phyloP scores from a whole-genome alignment of 2,888 invertebrate genomes.

The Nomada ferruginata region DNA sequence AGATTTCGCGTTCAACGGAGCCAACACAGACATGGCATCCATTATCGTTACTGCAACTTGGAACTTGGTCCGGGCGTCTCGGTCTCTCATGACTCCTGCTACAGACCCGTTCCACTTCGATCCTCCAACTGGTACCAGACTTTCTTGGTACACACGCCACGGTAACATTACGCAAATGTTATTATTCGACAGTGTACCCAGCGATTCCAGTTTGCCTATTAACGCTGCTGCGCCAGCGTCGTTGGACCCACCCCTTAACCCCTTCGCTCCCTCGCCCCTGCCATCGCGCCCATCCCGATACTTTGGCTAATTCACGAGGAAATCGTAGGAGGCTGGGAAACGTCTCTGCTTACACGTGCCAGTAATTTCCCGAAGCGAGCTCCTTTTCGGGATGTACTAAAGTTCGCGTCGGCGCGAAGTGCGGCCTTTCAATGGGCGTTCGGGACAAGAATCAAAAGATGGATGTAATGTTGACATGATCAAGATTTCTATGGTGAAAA shows the following conservation, averaged over 20 bases:
- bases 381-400: conserved; percentile 34
- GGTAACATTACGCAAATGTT: conserved; percentile 52
- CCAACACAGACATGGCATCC: conserved; percentile 25
- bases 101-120: not conserved
- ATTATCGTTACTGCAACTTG: conserved; percentile 49
- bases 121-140: not conserved
- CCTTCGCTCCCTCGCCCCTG: not conserved
- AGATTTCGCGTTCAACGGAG: conserved; percentile 27
- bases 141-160: conserved; percentile 5
- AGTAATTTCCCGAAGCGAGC: conserved; percentile 11
- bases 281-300: not conserved
- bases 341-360: not conserved
- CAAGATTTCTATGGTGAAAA: no score
- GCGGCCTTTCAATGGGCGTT: no score
- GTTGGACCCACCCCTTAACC: no score
- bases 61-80: conserved; percentile 39
- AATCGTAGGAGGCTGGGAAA: not conserved
- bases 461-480: no score
- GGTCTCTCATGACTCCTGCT: conserved; percentile 39
- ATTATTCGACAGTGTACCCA: conserved; percentile 39
- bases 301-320: conserved; percentile 16
- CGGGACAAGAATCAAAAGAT: no score
- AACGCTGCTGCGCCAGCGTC: not conserved
- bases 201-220: conserved; percentile 14
- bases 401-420: not conserved